These are phyloP conservation scores for Chelonus formosanus DNA, from an alignment of 2,888 invertebrate genomes.

Conservation along the genomic window DNA sequence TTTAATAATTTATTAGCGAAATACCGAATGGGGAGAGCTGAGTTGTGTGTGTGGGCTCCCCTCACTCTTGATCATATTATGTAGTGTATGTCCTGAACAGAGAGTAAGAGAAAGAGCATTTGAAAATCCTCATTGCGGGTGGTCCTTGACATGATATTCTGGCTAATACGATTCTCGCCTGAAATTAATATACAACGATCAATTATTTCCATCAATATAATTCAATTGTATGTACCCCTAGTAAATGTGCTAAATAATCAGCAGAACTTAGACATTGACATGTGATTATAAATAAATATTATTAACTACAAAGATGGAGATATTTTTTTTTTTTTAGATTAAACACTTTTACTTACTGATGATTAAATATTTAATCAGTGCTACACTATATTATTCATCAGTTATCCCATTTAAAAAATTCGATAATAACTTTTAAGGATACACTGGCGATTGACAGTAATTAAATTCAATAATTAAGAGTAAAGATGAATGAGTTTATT, in stretches of 20 bases:
- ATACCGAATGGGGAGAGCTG: slow-evolving; percentile 44
- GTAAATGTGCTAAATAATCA: background rate
- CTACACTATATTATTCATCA: no score
- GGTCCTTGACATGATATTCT: slow-evolving; percentile 61
- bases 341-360: no score
- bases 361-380: no score
- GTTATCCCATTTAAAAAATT: no score
- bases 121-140: slow-evolving; percentile 57
- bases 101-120: slow-evolving; percentile 38
- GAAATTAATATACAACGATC: slow-evolving; percentile 53
- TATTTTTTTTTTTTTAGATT: no score
- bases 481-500: no score
- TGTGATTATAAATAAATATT: no score
- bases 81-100: slow-evolving; percentile 60
- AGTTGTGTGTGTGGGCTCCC: slow-evolving; percentile 33
- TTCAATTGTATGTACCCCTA: slow-evolving; percentile 6
- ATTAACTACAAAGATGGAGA: no score
- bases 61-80: slow-evolving; percentile 58
- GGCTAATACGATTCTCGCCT: slow-evolving; percentile 49
- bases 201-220: slow-evolving; percentile 54
- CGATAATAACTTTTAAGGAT: no score
- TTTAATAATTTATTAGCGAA: slow-evolving; percentile 65
- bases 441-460: no score
- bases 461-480: no score
- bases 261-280: no score